These are phyloP conservation scores for Nothoprocta perdicaria DNA, from an alignment of 2,113 vertebrate species.

Conservation along the genomic window DNA sequence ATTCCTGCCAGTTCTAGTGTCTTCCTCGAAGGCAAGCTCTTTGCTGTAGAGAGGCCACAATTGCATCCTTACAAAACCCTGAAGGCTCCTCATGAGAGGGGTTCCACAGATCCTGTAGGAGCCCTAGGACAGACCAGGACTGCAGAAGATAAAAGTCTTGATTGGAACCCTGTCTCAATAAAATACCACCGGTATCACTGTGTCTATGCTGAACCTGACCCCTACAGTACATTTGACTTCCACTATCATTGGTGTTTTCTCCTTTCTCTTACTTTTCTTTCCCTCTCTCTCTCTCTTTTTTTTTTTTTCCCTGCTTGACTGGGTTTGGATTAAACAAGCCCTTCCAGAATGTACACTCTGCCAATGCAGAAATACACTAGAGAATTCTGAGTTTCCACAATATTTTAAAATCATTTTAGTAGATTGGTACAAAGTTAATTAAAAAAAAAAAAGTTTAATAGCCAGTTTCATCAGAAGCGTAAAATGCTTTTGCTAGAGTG, in stretches of 20 bases:
- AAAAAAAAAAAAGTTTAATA: slow-evolving; percentile 1
- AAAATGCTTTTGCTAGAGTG: not conserved
- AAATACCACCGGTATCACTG: not conserved
- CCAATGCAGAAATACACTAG: not conserved
- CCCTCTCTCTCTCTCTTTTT: not conserved
- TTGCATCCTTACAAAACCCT: too few species aligned
- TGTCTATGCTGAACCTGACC: accelerated
- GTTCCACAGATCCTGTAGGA: not conserved
- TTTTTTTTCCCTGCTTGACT: not conserved
- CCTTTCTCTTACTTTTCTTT: not conserved
- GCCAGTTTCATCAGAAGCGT: slow-evolving; percentile 13
- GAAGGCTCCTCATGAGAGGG: too few species aligned
- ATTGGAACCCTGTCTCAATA: not conserved
- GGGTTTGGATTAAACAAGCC: not conserved
- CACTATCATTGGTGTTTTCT: accelerated
- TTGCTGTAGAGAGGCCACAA: too few species aligned
- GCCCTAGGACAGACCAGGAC: not conserved
- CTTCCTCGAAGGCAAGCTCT: too few species aligned
- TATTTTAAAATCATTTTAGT: not conserved
- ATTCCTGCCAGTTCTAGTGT: too few species aligned
- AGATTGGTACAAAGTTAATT: slow-evolving; percentile 15
- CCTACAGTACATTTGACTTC: accelerated
- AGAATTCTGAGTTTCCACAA: not conserved
- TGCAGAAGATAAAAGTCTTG: not conserved
- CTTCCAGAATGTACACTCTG: not conserved